Percentiles rank a stretch among this genome's conserved stretches.
phyloP scores from a whole-genome alignment of 2,113 vertebrate species.

The Brevimyrus niger region DNA sequence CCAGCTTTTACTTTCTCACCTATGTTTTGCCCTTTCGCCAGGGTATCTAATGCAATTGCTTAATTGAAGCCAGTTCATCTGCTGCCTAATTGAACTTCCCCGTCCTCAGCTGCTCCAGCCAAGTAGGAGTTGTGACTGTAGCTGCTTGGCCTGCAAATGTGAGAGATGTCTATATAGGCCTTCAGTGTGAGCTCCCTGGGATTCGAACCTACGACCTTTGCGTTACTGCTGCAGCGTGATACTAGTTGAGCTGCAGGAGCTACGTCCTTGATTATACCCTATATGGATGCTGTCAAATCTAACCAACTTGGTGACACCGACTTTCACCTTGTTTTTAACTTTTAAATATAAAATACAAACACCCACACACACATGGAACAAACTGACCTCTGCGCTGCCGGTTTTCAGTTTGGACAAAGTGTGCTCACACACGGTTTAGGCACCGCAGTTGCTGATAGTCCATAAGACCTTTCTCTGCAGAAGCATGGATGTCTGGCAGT shows the following conservation, averaged over 20 bases:
- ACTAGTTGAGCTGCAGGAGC: not conserved
- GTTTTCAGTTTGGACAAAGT: not conserved
- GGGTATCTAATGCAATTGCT: conserved; percentile 33
- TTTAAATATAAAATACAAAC: not conserved
- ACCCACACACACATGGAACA: not conserved
- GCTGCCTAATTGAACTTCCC: conserved; percentile 45
- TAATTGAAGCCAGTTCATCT: conserved; percentile 42
- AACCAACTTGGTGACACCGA: not conserved
- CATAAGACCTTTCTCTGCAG: not conserved
- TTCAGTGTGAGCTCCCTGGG: not conserved
- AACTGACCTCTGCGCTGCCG: not conserved
- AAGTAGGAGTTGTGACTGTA: not conserved
- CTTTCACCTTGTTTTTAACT: not conserved
- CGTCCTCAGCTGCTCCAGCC: conserved; percentile 6
- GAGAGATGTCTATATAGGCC: not conserved
- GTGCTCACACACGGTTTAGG: not conserved
- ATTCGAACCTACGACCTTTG: not conserved
- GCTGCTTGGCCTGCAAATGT: not conserved
- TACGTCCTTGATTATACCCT: not conserved
- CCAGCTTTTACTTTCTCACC: not conserved
- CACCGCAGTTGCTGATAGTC: not conserved
- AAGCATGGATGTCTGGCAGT: not conserved
- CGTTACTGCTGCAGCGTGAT: not conserved
- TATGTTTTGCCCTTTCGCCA: conserved; percentile 23
- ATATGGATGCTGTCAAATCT: not conserved